Evolutionary conservation across 35 echinoderm and acorn worm genomes (phyloP).

Genomic region (Eucidaris tribuloides): DNA sequence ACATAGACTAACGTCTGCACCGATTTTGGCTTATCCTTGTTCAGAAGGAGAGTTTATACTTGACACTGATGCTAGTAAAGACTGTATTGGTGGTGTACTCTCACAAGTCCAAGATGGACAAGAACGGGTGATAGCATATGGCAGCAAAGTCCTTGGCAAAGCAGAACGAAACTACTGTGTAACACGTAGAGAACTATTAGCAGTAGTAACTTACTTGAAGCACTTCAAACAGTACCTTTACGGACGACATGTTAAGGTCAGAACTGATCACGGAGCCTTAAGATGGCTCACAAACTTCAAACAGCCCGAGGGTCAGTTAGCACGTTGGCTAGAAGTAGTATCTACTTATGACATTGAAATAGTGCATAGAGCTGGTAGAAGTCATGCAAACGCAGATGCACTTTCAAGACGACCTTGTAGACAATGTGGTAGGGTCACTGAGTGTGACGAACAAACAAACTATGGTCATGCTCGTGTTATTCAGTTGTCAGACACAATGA

Average conservation of each 20-base stretch:
- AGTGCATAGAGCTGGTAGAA: background rate
- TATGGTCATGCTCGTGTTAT: background rate
- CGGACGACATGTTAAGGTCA: background rate
- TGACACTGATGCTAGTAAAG: conserved; percentile 47
- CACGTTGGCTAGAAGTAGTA: conserved; percentile 51
- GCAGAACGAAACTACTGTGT: conserved; percentile 40
- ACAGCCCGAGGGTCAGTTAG: conserved; percentile 21
- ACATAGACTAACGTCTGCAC: conserved; percentile 24
- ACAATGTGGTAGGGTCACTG: conserved; percentile 9
- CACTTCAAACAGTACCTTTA: conserved; percentile 36
- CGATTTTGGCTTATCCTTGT: conserved; percentile 41
- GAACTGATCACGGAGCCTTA: conserved; percentile 34
- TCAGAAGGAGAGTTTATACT: background rate
- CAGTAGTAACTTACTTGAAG: conserved; percentile 27
- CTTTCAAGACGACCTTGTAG: conserved; percentile 30
- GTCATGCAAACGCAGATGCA: conserved; percentile 52
- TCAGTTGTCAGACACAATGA: background rate
- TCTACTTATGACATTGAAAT: background rate
- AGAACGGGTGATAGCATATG: conserved; percentile 25
- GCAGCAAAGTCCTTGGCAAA: background rate
- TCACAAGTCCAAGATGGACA: conserved; percentile 39
- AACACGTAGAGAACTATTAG: conserved; percentile 27
- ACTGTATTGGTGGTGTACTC: conserved; percentile 36
- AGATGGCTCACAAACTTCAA: conserved; percentile 44
- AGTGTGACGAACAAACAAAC: background rate